Conservation (phyloP, 2,888 invertebrate genomes). For the Acrobeloides nanus region DNA sequence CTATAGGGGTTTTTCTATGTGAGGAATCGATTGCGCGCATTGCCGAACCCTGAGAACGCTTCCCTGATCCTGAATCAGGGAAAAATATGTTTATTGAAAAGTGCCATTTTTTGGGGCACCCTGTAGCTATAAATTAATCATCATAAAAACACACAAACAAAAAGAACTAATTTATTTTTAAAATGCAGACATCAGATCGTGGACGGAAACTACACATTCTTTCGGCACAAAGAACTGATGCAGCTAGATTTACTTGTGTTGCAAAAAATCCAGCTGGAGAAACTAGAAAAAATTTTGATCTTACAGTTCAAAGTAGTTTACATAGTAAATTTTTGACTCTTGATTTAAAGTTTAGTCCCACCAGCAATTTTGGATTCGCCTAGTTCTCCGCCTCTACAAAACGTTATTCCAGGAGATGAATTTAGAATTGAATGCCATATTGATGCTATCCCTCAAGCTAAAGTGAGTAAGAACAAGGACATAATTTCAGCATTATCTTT, state of each 20-base stretch:
- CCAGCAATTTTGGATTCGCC: constrained; percentile 39
- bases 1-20: too few species aligned
- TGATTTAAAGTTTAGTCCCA: constrained; percentile 32
- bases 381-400: constrained; percentile 34
- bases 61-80: too few species aligned
- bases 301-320: constrained; percentile 37
- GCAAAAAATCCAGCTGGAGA: constrained; percentile 45
- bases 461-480: constrained; percentile 17
- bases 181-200: constrained; percentile 34
- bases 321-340: not conserved
- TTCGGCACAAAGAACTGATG: constrained; percentile 30
- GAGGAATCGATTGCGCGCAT: too few species aligned
- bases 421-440: constrained; percentile 55
- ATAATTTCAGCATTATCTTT: too few species aligned
- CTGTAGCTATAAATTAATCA: too few species aligned
- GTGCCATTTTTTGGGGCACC: too few species aligned
- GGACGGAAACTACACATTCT: constrained; percentile 38
- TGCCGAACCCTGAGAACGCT: too few species aligned
- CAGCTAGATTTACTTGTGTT: constrained; percentile 31
- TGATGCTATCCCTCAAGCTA: constrained; percentile 56
- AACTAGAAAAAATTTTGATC: constrained; percentile 39
- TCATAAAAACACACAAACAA: too few species aligned
- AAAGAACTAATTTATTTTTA: too few species aligned
- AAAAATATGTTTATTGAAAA: too few species aligned
- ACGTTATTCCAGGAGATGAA: constrained; percentile 23